Evolutionary conservation across 2,888 invertebrate genomes (phyloP).

Genomic region (Eupithecia pulchellata): DNA sequence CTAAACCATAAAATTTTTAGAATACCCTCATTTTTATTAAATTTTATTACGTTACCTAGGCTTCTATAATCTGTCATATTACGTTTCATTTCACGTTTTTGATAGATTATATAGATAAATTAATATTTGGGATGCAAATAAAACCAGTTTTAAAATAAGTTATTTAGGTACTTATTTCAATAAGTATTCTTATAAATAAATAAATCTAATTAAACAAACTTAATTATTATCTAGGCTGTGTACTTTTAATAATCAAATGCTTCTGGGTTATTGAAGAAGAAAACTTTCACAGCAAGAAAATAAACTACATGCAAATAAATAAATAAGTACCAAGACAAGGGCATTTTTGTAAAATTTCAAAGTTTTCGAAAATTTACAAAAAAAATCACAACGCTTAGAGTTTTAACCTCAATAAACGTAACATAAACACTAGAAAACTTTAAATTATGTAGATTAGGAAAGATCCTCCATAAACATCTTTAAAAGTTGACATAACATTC

Average conservation of each 20-base stretch:
- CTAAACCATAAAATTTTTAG: constrained; percentile 5
- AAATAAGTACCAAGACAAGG: constrained; percentile 33
- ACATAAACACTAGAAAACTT: not conserved
- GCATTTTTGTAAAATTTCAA: constrained; percentile 39
- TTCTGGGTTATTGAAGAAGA: constrained; percentile 72
- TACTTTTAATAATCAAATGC: constrained; percentile 86
- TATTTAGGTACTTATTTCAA: constrained; percentile 68
- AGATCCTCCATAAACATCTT: not conserved
- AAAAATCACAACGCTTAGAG: constrained; percentile 18
- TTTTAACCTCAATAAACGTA: not conserved
- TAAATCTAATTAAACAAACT: constrained; percentile 59
- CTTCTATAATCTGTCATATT: not conserved
- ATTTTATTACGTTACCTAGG: not conserved
- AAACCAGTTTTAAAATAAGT: constrained; percentile 61
- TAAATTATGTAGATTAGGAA: not conserved
- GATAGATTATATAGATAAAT: not conserved
- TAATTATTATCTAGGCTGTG: constrained; percentile 75
- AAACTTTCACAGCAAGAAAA: constrained; percentile 57
- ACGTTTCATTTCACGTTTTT: constrained; percentile 14
- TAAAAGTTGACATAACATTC: not conserved
- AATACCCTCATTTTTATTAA: constrained; percentile 46
- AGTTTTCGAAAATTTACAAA: constrained; percentile 29
- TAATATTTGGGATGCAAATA: constrained; percentile 23
- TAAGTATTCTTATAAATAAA: constrained; percentile 70
- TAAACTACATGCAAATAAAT: constrained; percentile 41